Evolutionary conservation across 2,888 invertebrate genomes (phyloP), one percentile per base, ranked within the genome.

Genomic region (Rhodophaea formosa): DNA sequence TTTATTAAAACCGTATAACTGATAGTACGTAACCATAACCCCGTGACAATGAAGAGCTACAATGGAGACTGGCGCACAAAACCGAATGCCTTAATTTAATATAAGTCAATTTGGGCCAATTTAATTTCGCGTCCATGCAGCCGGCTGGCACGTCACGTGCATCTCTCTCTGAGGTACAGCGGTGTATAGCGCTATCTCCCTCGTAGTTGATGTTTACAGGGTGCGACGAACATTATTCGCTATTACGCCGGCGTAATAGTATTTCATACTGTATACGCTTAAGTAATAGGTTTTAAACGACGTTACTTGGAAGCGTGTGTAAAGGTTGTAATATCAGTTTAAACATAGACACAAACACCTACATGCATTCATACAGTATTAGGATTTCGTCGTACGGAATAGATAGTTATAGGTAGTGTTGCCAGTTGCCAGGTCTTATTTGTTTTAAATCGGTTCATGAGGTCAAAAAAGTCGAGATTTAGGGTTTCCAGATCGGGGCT

Each of bases 21-120:
- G 43, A 53, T 45, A 57, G 7, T 46, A 56, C 14, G 49, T 56
- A 56, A 59, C 61, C 66, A 62, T 62, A 67, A 58, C 49, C 64
- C 63, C 56, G 66, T 62, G 72, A 43, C 69, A 79, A 60, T 79
- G 59, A 61, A 39, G 64, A 64, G 69, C 75, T 69, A 77, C 71
- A 76, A 75, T 70, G 72, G 75, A 79, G 81, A 85, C 80, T 77
- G 77, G 80, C 79, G 80, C 74, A 82, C 85, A 86, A 88, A 87
- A 87, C 88, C 80, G 81, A 87, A 84, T 80, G 82, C 84, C 85
- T 82, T 88, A 84, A 89, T 88, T 87, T 85, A 84, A 88, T 88
- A 82, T 77, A 84, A 87, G 87, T 86, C 88, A 88, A 89, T 89
- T 89, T 86, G 76, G 84, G 84, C 80, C 87, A 87, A 87, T 88